Conservation (phyloP, 1,140 invertebrate species). For the Leguminivora glycinivorella region DNA sequence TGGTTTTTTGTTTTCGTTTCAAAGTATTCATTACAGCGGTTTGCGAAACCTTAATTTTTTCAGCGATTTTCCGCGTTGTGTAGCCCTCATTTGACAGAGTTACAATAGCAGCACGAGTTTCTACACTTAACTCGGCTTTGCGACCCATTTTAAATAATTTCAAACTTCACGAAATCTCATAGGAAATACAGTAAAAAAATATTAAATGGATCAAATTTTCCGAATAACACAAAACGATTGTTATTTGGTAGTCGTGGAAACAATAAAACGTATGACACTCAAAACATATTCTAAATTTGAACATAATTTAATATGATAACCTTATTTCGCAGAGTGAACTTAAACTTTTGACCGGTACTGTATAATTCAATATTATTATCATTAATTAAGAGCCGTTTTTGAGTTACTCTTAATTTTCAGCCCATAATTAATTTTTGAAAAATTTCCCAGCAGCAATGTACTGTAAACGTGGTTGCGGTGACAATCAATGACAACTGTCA, state of each 20-base stretch:
- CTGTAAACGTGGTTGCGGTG: too few species aligned
- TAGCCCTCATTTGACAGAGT: neutral
- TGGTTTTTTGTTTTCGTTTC: neutral
- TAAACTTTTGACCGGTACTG: conserved; percentile 1
- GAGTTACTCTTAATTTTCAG: too few species aligned
- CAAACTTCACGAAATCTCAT: neutral
- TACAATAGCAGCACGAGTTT: neutral
- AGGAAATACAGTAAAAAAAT: neutral
- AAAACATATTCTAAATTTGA: neutral
- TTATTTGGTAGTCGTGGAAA: neutral
- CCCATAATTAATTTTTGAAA: too few species aligned
- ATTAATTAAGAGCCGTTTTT: too few species aligned
- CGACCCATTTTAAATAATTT: neutral
- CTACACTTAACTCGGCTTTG: neutral
- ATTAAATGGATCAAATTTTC: neutral
- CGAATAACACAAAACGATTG: neutral
- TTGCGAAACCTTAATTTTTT: neutral
- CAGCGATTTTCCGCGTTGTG: neutral
- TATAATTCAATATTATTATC: too few species aligned
- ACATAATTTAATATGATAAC: conserved; percentile 5
- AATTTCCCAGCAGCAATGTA: too few species aligned
- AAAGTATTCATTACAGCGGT: neutral
- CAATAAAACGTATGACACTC: neutral
- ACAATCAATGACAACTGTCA: too few species aligned
- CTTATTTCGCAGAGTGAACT: neutral